phyloP scores from a whole-genome alignment of 2,888 invertebrate genomes.

The Dolichopus griseipennis region DNA sequence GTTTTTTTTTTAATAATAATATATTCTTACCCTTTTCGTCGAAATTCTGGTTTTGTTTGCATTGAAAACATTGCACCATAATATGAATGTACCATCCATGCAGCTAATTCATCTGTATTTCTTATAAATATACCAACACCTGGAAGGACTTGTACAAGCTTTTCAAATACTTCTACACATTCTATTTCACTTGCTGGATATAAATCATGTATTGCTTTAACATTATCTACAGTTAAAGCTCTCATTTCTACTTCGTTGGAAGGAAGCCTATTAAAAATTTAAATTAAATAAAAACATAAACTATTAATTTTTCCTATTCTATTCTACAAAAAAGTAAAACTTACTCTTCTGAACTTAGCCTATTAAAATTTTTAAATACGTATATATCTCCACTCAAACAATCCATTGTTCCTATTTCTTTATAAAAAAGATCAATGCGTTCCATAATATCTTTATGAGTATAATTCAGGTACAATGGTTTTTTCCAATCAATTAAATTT shows the following conservation, averaged over 20 bases:
- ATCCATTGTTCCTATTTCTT: slow-evolving; percentile 54
- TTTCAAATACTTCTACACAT: slow-evolving; percentile 72
- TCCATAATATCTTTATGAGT: slow-evolving; percentile 73
- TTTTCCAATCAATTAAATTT: slow-evolving; percentile 71
- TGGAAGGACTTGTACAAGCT: slow-evolving; percentile 65
- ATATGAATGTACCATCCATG: slow-evolving; percentile 87
- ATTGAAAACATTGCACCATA: slow-evolving; percentile 89
- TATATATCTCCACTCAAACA: slow-evolving; percentile 74
- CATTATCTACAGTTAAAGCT: slow-evolving; percentile 67
- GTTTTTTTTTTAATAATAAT: slow-evolving; percentile 1
- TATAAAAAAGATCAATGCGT: slow-evolving; percentile 64
- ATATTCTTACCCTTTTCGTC: slow-evolving; percentile 52
- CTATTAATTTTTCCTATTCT: background rate
- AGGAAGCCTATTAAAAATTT: slow-evolving; percentile 44
- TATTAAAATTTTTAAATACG: slow-evolving; percentile 57
- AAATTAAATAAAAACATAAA: background rate
- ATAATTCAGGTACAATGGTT: slow-evolving; percentile 77
- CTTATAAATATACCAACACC: slow-evolving; percentile 70
- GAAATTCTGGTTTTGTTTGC: slow-evolving; percentile 73
- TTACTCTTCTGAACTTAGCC: slow-evolving; percentile 52
- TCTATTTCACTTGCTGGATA: slow-evolving; percentile 86
- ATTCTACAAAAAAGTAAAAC: slow-evolving; percentile 26
- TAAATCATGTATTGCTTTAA: slow-evolving; percentile 72
- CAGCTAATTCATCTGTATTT: slow-evolving; percentile 61
- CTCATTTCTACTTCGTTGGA: slow-evolving; percentile 64